Base-by-base conservation (phyloP, 2,888 invertebrate genomes). In the Acanthosoma haemorrhoidale region DNA sequence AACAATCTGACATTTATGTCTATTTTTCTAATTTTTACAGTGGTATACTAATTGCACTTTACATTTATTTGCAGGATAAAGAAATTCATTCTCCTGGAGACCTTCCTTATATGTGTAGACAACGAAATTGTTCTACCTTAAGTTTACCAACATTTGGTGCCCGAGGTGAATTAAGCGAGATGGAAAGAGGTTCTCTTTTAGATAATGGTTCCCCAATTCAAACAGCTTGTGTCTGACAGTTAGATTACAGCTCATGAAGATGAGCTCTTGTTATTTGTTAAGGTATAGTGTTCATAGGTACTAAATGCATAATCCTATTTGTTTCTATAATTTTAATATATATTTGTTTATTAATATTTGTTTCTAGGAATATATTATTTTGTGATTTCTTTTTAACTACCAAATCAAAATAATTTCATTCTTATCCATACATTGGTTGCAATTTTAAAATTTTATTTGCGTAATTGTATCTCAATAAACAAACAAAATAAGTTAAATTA, bases 21-120 rank as follows among this genome's bases (percentile, higher is more conserved):
- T n/a, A n/a, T n/a, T n/a, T n/a, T n/a, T n/a, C n/a, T n/a, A n/a
- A n/a, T n/a, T n/a, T n/a, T n/a, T n/a, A n/a, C n/a, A n/a, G n/a
- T n/a, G n/a, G n/a, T n/a, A n/a, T n/a, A n/a, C n/a, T n/a, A n/a
- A n/a, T n/a, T n/a, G n/a, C n/a, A n/a, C n/a, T n/a, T n/a, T n/a
- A n/a, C n/a, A n/a, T 32, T 51, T 29, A 18, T 34, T 57, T 75
- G 57, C 75, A 85, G 85, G 85, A 84, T 74, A 82, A 84, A 74
- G 85, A 85, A 72, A 84, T 89, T 68, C 89, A 91, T 15, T 91
- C 92, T 5, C 91, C 91, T 11, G 86, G 87, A 66, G 88, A 88
- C 76, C 90, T 91, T 18, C 91, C 92, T 38, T 92, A 90, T 79
- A 81, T 91, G 79, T 91, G 91, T 79, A 85, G 92, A 70, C 92